A percentile compares a stretch with the other conserved stretches of the same genome.
Conservation (phyloP, 2,797 vertebrate species). For the Sciaenops ocellatus region DNA sequence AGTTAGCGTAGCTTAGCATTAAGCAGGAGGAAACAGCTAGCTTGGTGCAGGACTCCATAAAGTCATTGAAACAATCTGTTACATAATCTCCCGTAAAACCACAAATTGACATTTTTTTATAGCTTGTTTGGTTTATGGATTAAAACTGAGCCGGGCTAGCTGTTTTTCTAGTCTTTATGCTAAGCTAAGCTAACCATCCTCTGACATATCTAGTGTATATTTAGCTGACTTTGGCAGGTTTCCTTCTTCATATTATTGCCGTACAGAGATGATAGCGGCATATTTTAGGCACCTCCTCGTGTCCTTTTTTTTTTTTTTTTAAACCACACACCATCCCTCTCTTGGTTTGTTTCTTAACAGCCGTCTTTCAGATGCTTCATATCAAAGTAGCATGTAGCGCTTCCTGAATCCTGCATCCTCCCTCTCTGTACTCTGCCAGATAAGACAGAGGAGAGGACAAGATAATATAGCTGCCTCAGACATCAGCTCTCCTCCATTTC, state of each 20-base stretch:
- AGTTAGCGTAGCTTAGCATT: not conserved
- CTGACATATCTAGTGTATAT: not conserved
- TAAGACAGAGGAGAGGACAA: slow-evolving; percentile 51
- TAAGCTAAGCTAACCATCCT: not conserved
- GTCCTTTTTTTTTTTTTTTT: slow-evolving; percentile 18
- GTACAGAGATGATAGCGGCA: not conserved
- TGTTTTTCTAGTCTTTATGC: not conserved
- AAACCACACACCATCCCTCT: slow-evolving; percentile 1
- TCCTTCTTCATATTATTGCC: not conserved
- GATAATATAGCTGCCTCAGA: slow-evolving; percentile 63
- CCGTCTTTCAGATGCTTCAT: slow-evolving; percentile 30
- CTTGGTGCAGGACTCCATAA: not conserved
- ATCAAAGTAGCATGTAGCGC: slow-evolving; percentile 36
- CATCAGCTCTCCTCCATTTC: slow-evolving; percentile 65
- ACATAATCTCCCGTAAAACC: not conserved
- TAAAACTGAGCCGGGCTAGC: not conserved
- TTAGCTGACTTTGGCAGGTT: too few relatives aligned
- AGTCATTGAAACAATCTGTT: not conserved
- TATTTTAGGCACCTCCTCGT: not conserved
- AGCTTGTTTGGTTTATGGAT: not conserved
- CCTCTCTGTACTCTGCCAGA: slow-evolving; percentile 36
- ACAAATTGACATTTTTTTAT: not conserved
- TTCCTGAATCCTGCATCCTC: slow-evolving; percentile 27
- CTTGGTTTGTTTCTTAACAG: slow-evolving; percentile 1
- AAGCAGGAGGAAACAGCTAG: not conserved